A percentile compares a stretch with the other conserved stretches of the same genome.
These are phyloP conservation scores for Lasioglossum pauxillum DNA, from an alignment of 2,888 invertebrate species.

Conservation along the genomic window DNA sequence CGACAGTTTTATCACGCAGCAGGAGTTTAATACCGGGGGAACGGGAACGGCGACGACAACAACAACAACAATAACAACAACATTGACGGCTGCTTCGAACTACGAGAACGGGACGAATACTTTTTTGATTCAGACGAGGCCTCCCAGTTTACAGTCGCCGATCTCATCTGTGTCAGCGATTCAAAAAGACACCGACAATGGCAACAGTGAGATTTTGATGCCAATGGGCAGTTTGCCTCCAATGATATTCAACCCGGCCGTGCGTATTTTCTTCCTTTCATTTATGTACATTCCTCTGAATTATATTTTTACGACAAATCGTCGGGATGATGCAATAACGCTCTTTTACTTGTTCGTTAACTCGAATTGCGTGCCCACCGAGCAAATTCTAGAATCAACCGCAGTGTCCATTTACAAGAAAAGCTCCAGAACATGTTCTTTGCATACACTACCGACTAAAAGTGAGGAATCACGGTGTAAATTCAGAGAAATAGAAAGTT, in stretches of 20 bases:
- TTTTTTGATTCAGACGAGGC: neutral
- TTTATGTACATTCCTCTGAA: neutral
- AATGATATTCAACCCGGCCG: neutral
- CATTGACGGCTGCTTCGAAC: conserved; percentile 15
- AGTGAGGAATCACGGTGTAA: too few relatives aligned
- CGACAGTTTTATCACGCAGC: conserved; percentile 84
- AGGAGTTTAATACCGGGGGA: conserved; percentile 46
- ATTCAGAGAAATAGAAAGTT: too few relatives aligned
- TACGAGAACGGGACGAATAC: conserved; percentile 12
- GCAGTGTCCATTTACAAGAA: too few relatives aligned
- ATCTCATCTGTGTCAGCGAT: conserved; percentile 18
- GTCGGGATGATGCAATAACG: neutral
- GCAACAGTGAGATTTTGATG: neutral
- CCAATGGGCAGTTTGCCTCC: conserved; percentile 5
- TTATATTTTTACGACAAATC: neutral
- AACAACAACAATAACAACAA: conserved; percentile 18
- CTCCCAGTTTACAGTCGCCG: neutral
- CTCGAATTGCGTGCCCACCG: neutral
- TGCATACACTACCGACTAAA: too few relatives aligned
- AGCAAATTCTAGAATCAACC: too few relatives aligned
- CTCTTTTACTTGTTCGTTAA: neutral
- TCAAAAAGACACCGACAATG: conserved; percentile 1
- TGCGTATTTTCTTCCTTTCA: conserved; percentile 3
- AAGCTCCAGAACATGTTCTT: too few relatives aligned
- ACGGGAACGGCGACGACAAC: conserved; percentile 14